Evolutionary conservation across 2,113 vertebrate species (phyloP).

Genomic region (Dipodomys stephensi): DNA sequence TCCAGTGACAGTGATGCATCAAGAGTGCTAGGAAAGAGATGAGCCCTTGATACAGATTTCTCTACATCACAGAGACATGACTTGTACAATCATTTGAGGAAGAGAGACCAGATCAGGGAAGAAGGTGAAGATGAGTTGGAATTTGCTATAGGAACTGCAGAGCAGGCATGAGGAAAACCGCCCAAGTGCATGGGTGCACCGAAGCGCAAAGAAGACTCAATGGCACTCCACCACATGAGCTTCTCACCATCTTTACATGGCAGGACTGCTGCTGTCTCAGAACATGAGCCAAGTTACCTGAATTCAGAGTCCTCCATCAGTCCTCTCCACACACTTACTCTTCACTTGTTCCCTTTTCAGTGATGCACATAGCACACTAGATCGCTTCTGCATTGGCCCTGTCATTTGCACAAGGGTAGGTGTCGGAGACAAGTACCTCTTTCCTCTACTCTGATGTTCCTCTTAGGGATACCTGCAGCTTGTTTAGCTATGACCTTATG

Average conservation of each 20-base stretch:
- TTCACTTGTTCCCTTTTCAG: not conserved
- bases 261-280: not conserved
- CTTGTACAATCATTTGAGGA: too few relatives aligned
- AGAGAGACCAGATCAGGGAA: not conserved
- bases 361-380: not conserved
- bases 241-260: not conserved
- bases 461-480: not conserved
- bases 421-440: not conserved
- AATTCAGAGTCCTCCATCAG: not conserved
- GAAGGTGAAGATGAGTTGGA: not conserved
- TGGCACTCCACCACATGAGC: too few relatives aligned
- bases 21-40: not conserved
- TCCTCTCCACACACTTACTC: not conserved
- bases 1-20: not conserved
- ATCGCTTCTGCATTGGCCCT: not conserved
- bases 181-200: not conserved
- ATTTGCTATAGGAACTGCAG: not conserved
- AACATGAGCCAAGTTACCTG: not conserved
- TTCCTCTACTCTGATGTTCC: not conserved
- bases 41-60: not conserved
- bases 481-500: not conserved
- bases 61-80: not conserved
- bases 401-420: not conserved
- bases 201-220: fast-evolving
- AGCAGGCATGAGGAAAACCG: not conserved